These are phyloP conservation scores for Prunella fulvescens DNA, from an alignment of 2,113 vertebrate species.

Conservation along the genomic window DNA sequence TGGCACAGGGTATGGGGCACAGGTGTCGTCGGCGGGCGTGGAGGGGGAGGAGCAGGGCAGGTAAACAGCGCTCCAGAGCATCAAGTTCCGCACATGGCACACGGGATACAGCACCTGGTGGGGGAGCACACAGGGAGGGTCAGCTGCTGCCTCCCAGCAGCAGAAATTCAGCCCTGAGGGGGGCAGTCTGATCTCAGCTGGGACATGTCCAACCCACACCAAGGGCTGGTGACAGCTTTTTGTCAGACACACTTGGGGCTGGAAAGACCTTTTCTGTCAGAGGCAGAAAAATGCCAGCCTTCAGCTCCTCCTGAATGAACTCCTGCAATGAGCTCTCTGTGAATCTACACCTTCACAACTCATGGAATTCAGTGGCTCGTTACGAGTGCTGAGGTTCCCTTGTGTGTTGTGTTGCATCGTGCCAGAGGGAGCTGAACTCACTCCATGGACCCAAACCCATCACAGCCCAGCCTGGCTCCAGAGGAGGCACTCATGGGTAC, in stretches of 20 bases:
- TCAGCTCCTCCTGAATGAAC: background rate
- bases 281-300: background rate
- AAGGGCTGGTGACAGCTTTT: background rate
- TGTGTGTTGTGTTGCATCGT: rapidly evolving
- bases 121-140: background rate
- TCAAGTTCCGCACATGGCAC: slow-evolving; percentile 93
- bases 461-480: background rate
- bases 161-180: background rate
- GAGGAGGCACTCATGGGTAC: background rate
- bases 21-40: slow-evolving; percentile 89
- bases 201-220: background rate
- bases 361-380: background rate
- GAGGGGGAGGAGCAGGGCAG: slow-evolving; percentile 93
- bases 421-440: background rate
- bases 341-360: background rate
- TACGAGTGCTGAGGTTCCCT: background rate
- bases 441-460: background rate
- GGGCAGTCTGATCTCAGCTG: background rate
- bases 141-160: background rate
- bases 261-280: background rate
- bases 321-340: background rate
- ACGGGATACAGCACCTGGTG: slow-evolving; percentile 92
- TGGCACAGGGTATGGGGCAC: slow-evolving; percentile 88
- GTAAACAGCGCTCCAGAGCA: slow-evolving; percentile 97
- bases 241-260: background rate